Evolutionary conservation across 2,113 vertebrate genomes (phyloP).

Genomic region (Mus pahari): DNA sequence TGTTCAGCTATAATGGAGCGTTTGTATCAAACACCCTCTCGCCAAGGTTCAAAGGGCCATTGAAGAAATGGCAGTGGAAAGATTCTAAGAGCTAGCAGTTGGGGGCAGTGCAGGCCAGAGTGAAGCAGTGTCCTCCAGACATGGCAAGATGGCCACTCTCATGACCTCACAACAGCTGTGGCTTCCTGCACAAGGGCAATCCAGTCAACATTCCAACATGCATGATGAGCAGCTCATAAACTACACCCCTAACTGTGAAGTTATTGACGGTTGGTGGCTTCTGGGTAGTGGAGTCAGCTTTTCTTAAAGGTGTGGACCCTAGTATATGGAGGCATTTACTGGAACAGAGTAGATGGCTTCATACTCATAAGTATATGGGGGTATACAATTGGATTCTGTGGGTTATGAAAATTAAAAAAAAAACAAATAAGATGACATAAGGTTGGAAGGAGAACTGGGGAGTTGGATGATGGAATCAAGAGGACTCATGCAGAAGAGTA

Average conservation of each 20-base stretch:
- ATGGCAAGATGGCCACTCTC: not conserved
- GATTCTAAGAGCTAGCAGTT: not conserved
- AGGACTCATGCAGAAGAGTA: not conserved
- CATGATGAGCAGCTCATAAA: not conserved
- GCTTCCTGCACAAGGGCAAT: not conserved
- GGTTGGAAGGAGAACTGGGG: not conserved
- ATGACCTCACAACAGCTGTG: not conserved
- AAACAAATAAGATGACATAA: not conserved
- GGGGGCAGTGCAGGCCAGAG: not conserved
- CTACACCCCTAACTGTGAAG: no score
- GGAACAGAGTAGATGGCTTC: not conserved
- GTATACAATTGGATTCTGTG: not conserved
- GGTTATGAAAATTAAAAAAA: not conserved
- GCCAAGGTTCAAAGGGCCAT: no score
- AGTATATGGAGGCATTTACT: not conserved
- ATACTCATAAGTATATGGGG: not conserved
- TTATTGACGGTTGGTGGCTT: not conserved
- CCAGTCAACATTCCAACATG: not conserved
- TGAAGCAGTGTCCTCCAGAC: not conserved
- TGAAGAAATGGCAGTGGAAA: not conserved
- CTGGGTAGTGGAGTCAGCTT: not conserved
- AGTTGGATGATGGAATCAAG: not conserved
- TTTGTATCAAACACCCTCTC: not conserved
- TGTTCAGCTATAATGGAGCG: not conserved
- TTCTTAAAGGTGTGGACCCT: not conserved